These are phyloP conservation scores for Acanthosoma haemorrhoidale DNA, from an alignment of 2,888 invertebrate genomes.

Conservation along the genomic window DNA sequence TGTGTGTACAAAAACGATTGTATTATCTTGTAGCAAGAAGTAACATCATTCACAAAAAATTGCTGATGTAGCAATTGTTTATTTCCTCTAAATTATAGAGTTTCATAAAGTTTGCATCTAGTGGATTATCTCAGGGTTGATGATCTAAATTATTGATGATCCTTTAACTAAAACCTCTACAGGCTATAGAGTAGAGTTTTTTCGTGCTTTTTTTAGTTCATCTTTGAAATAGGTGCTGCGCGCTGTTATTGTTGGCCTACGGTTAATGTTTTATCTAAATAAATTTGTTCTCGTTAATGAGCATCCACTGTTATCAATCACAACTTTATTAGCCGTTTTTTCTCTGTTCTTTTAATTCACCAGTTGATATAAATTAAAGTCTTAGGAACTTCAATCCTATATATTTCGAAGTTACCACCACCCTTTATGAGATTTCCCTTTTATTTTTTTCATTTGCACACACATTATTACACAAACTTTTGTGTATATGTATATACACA, in stretches of 20 bases:
- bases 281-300: neutral
- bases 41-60: conserved; percentile 13
- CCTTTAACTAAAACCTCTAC: neutral
- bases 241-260: neutral
- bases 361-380: too few relatives aligned
- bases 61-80: conserved; percentile 5
- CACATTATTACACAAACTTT: neutral
- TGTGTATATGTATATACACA: conserved; percentile 2
- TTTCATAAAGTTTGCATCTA: neutral
- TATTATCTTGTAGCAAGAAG: conserved; percentile 18
- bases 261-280: too few relatives aligned
- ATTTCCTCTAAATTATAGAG: neutral
- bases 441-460: neutral
- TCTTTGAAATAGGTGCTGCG: neutral
- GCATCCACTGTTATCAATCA: too few relatives aligned
- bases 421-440: neutral
- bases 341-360: neutral
- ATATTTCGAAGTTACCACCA: neutral
- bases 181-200: neutral
- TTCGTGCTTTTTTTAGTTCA: neutral
- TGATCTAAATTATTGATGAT: neutral
- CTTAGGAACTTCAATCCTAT: neutral
- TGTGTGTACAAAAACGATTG: too few relatives aligned
- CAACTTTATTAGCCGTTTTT: neutral
- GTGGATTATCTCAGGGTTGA: conserved; percentile 4